phyloP scores from a whole-genome alignment of 2,888 invertebrate genomes.

The Yponomeuta cagnagella region DNA sequence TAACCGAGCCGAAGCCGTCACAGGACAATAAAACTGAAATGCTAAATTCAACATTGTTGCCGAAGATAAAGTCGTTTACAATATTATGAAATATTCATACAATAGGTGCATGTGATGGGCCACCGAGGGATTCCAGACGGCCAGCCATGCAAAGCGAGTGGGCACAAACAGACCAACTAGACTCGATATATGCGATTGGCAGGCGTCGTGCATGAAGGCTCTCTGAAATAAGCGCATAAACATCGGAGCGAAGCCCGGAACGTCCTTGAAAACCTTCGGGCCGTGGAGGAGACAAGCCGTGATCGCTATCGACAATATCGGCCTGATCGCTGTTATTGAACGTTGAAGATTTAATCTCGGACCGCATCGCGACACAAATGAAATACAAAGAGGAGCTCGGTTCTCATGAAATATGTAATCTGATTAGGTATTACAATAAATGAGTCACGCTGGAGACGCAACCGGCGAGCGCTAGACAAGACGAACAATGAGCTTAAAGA shows the following conservation, averaged over 20 bases:
- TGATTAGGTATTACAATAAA: constrained; percentile 48
- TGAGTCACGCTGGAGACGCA: constrained; percentile 38
- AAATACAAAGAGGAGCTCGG: constrained; percentile 43
- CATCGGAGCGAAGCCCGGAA: constrained; percentile 27
- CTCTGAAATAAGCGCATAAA: constrained; percentile 18
- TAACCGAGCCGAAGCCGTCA: constrained; percentile 28
- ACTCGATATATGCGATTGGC: constrained; percentile 34
- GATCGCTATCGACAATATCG: constrained; percentile 49
- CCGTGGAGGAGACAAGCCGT: constrained; percentile 30
- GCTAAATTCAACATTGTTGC: constrained; percentile 55
- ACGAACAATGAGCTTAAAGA: constrained; percentile 26
- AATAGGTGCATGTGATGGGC: constrained; percentile 45
- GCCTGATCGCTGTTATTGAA: constrained; percentile 49
- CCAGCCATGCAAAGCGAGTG: constrained; percentile 30
- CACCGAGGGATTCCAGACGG: constrained; percentile 32
- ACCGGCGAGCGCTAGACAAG: constrained; percentile 29
- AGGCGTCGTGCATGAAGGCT: constrained; percentile 32
- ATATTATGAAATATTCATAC: constrained; percentile 71
- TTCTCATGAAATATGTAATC: constrained; percentile 57
- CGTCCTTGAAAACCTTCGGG: constrained; percentile 29
- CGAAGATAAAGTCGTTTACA: constrained; percentile 62
- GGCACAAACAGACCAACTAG: constrained; percentile 33
- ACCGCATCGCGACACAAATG: constrained; percentile 53
- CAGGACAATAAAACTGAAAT: constrained; percentile 53
- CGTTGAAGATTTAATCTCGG: constrained; percentile 51